Evolutionary conservation across 2,797 vertebrate species (phyloP).

Genomic region (Lagocephalus sceleratus): DNA sequence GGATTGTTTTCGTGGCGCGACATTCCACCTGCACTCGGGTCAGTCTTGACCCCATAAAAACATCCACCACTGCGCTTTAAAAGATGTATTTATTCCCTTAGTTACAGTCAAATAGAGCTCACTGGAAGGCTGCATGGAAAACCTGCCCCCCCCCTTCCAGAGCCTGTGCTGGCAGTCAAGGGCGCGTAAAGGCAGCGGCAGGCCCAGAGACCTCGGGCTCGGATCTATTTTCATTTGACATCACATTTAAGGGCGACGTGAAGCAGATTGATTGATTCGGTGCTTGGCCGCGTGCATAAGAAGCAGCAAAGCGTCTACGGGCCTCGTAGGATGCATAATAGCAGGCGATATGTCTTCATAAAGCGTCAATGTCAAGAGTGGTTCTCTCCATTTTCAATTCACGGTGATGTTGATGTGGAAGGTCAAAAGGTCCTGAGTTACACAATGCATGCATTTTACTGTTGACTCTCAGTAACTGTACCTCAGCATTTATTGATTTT

Average conservation of each 20-base stretch:
- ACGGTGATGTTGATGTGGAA: slow-evolving; percentile 35
- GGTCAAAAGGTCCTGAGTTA: slow-evolving; percentile 12
- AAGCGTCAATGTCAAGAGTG: slow-evolving; percentile 39
- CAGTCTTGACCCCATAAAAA: too few relatives aligned
- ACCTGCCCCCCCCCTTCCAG: not conserved
- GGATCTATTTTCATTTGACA: slow-evolving; percentile 58
- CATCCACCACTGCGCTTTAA: too few relatives aligned
- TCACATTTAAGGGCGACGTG: slow-evolving; percentile 38
- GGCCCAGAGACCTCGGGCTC: slow-evolving; percentile 52
- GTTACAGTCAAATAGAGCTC: not conserved
- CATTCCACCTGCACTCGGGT: too few relatives aligned
- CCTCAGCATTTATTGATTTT: too few relatives aligned
- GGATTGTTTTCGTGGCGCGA: too few relatives aligned
- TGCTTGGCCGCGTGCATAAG: slow-evolving; percentile 45
- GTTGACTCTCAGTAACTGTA: slow-evolving; percentile 6
- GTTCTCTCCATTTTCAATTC: slow-evolving; percentile 38
- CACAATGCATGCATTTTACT: slow-evolving; percentile 1
- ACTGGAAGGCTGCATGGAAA: not conserved
- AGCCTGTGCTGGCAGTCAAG: slow-evolving; percentile 31
- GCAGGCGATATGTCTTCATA: slow-evolving; percentile 55
- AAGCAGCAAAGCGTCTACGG: slow-evolving; percentile 29
- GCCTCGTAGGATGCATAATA: slow-evolving; percentile 4
- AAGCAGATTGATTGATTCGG: slow-evolving; percentile 53
- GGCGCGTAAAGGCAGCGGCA: slow-evolving; percentile 23
- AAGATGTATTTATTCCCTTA: too few relatives aligned